A percentile compares a stretch with the other conserved stretches of the same genome.
phyloP scores from a whole-genome alignment of 1,140 invertebrate species.

The Varroa destructor region DNA sequence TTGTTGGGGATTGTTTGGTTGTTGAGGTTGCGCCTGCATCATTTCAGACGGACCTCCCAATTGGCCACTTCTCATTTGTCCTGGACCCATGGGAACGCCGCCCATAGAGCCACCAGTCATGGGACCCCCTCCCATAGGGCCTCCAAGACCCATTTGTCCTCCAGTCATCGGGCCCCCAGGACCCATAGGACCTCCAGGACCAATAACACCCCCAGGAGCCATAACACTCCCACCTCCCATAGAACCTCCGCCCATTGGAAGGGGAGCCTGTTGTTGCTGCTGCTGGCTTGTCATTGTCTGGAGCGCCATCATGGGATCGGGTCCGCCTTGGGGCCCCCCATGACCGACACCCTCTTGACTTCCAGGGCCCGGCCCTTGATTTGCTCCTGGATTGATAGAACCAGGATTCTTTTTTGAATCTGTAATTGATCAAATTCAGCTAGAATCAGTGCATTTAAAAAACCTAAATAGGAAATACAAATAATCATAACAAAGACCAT shows the following conservation, averaged over 20 bases:
- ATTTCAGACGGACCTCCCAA: not conserved
- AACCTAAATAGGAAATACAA: too few species aligned
- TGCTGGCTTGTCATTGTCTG: constrained; percentile 60
- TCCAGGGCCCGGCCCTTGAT: too few species aligned
- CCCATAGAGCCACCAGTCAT: constrained; percentile 1
- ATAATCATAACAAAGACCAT: too few species aligned
- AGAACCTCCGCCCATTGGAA: constrained; percentile 25
- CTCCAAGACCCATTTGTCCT: not conserved
- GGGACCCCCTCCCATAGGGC: not conserved
- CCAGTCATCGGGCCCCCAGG: not conserved
- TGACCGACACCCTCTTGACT: too few species aligned
- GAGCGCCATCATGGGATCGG: constrained; percentile 70
- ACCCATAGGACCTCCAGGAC: constrained; percentile 30
- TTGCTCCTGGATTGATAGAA: too few species aligned
- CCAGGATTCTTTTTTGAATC: too few species aligned
- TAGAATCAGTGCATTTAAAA: too few species aligned
- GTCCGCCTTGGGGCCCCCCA: constrained; percentile 40
- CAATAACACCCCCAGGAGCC: constrained; percentile 16
- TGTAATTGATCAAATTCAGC: too few species aligned
- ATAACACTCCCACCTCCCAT: constrained; percentile 31
- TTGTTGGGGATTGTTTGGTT: constrained; percentile 29
- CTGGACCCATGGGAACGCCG: constrained; percentile 28
- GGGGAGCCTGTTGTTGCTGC: constrained; percentile 31
- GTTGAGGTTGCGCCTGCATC: constrained; percentile 28
- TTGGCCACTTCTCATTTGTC: constrained; percentile 28